Base-by-base conservation (phyloP, 2,888 invertebrate species). In the Scelioninae gen. 2 region DNA sequence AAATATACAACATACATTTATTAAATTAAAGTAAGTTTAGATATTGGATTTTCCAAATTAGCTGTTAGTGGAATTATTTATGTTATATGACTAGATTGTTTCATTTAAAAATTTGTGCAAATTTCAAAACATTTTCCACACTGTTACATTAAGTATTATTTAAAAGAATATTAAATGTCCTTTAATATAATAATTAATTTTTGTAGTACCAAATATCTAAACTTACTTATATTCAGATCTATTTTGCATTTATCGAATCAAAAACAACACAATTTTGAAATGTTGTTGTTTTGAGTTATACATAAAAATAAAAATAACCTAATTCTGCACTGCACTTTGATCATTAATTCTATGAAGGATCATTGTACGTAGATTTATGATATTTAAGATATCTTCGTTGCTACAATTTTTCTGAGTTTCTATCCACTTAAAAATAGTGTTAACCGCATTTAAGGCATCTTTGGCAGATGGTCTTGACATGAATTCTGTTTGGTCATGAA, bases 401-500 rank as follows among this genome's bases (percentile, higher is more conserved):
- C 22, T 50, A 10, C 13, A 39, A 37, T 63, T 58, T 28, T 68
- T 43, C 39, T 64, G 63, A 25, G 10, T 45, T 3, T 64, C 41
- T 2, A 48, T 28, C 73, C 73, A 73, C 33, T 73, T 63, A 19
- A 68, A 68, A 46, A 73, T 43, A 53, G 53, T 68, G 11, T 57
- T 58, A 9, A 73, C 48, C 52, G 73, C 73, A 28, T 58, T 73
- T 57, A 73, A 73, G 63, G 68, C 73, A 63, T 73, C 73, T 64
- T 68, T 68, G 58, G 68, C 28, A 16, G 69, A 60, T 15, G 73
- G 73, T 28, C 22, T 61, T 39, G 43, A 7, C 2, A 53, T 73
- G 16, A 9, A 3, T 35, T 68, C 55, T 5, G 58, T 19, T 48
- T 65, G 55, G 25, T n/a, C 33, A 11, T 33, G 48, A 25, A 72